phyloP scores from a whole-genome alignment of 2,113 vertebrate species.

The Buteo buteo region DNA sequence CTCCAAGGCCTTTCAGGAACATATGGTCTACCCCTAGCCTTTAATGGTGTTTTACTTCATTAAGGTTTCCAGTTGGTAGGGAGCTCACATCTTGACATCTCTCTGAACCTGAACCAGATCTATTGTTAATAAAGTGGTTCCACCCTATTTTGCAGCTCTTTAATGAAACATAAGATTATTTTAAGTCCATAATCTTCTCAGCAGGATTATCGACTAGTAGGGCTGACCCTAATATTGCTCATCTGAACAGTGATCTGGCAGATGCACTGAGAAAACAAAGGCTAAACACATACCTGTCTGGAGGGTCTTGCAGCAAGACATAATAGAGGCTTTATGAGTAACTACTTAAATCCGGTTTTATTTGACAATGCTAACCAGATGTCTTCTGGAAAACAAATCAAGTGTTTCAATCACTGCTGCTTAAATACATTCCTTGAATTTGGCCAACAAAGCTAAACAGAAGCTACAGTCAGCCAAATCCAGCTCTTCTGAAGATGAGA shows the following conservation, averaged over 20 bases:
- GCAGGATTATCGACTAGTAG: slow-evolving; percentile 36
- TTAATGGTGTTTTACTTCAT: slow-evolving; percentile 5
- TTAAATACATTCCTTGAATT: slow-evolving; percentile 48
- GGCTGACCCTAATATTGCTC: slow-evolving; percentile 58
- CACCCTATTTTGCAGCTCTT: slow-evolving; percentile 28
- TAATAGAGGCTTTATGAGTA: slow-evolving; percentile 41
- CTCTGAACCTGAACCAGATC: neutral
- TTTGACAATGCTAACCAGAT: slow-evolving; percentile 50
- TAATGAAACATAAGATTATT: slow-evolving; percentile 61
- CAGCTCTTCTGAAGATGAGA: slow-evolving; percentile 46
- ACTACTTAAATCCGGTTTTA: slow-evolving; percentile 53
- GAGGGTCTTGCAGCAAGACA: slow-evolving; percentile 31
- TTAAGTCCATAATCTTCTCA: slow-evolving; percentile 60
- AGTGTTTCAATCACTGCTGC: slow-evolving; percentile 42
- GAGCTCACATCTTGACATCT: slow-evolving; percentile 13
- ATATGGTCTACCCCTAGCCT: neutral
- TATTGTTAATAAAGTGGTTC: slow-evolving; percentile 24
- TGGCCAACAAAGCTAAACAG: slow-evolving; percentile 50
- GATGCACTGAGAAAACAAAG: slow-evolving; percentile 42
- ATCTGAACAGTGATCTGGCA: slow-evolving; percentile 51
- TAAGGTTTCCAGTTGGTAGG: neutral
- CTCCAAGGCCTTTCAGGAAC: neutral
- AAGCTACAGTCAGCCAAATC: slow-evolving; percentile 33
- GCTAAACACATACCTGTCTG: slow-evolving; percentile 31
- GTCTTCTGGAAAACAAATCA: slow-evolving; percentile 50